phyloP scores from a whole-genome alignment of 2,113 vertebrate species.

The Salminus brasiliensis region DNA sequence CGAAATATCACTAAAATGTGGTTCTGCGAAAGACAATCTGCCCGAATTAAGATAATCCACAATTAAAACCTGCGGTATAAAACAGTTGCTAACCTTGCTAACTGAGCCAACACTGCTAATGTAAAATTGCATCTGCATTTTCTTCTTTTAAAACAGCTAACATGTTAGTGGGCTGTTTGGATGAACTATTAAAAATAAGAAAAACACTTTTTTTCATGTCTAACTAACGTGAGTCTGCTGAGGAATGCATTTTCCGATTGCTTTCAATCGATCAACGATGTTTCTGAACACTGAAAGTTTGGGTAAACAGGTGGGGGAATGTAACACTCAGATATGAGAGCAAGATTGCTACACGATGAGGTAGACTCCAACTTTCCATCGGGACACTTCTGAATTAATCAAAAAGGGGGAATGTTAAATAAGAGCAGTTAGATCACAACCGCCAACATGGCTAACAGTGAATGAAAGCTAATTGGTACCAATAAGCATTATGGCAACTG shows the following conservation, averaged over 20 bases:
- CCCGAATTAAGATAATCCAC: neutral
- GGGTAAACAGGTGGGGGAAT: neutral
- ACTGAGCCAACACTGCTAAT: neutral
- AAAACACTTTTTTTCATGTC: too few species aligned
- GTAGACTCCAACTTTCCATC: constrained; percentile 33
- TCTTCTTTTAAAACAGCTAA: neutral
- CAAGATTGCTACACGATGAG: constrained; percentile 17
- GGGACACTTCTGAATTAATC: neutral
- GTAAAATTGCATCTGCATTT: neutral
- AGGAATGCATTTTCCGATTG: neutral
- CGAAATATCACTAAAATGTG: neutral
- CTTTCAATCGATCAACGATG: neutral
- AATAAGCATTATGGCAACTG: neutral
- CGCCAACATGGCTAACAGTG: neutral
- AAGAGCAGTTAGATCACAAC: neutral
- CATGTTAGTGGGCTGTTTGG: neutral
- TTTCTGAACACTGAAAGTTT: neutral
- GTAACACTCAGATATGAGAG: neutral
- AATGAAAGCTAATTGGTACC: neutral
- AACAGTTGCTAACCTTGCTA: neutral
- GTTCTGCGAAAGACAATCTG: neutral
- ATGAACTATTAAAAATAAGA: neutral
- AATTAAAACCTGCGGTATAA: neutral
- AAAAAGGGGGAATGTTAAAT: neutral
- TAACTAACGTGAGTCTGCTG: too few species aligned